These are phyloP conservation scores for Siniperca scherzeri DNA, from an alignment of 2,797 vertebrate genomes.

Conservation along the genomic window DNA sequence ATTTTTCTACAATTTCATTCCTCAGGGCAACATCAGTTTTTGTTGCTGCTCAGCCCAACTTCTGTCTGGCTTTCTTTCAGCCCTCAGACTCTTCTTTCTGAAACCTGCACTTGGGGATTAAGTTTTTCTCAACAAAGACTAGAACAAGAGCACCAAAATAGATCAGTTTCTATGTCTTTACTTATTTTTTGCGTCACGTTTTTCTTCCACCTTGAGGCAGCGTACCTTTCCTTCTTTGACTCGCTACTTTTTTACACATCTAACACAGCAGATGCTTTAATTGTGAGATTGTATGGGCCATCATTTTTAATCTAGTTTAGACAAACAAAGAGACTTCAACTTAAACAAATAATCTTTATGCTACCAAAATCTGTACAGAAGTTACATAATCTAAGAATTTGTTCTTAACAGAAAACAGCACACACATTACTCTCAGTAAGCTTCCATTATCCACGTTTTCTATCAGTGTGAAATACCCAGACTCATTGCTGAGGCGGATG, in stretches of 20 bases:
- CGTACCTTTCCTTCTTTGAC: not conserved
- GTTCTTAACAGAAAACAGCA: not conserved
- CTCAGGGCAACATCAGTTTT: constrained; percentile 1
- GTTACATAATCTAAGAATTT: not conserved
- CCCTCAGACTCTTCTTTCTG: constrained; percentile 19
- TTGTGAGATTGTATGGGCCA: not conserved
- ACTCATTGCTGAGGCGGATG: constrained; percentile 23
- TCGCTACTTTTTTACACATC: not conserved
- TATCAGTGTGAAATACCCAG: not conserved
- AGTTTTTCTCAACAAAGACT: constrained; percentile 13
- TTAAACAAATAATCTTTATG: not conserved
- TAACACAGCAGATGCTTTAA: not conserved
- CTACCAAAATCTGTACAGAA: not conserved
- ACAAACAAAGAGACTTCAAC: not conserved
- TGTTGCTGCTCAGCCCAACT: constrained; percentile 19
- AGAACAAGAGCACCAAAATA: constrained; percentile 28
- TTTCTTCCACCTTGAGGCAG: not conserved
- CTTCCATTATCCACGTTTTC: not conserved
- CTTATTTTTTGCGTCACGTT: not conserved
- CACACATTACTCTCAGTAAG: not conserved
- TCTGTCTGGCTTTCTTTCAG: constrained; percentile 12
- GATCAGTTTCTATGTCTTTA: not conserved
- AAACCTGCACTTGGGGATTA: constrained; percentile 25
- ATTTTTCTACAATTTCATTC: constrained; percentile 14
- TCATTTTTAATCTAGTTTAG: not conserved